These are phyloP conservation scores for Pristis pectinata DNA, from an alignment of 2,797 vertebrate species.

Conservation along the genomic window DNA sequence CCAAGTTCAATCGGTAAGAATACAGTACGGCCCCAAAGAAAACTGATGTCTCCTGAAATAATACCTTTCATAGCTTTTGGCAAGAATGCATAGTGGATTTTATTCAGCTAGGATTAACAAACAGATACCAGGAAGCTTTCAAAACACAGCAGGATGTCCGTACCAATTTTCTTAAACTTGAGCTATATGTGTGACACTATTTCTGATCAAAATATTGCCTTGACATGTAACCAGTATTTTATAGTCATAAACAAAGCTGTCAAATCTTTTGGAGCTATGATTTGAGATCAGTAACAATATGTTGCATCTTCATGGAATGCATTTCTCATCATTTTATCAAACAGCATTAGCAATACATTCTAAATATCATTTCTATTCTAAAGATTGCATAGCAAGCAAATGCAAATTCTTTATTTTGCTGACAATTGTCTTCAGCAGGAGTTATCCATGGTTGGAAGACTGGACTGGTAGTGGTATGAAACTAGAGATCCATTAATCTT, in stretches of 20 bases:
- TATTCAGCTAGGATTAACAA: slow-evolving; percentile 55
- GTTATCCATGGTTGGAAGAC: too few species aligned
- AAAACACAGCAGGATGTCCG: neutral
- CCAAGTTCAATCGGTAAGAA: neutral
- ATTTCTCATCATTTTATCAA: neutral
- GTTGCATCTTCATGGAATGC: neutral
- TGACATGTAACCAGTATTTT: neutral
- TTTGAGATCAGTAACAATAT: neutral
- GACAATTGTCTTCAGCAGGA: too few species aligned
- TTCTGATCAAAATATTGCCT: neutral
- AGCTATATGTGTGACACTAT: neutral
- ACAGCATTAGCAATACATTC: neutral
- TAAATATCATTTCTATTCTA: neutral
- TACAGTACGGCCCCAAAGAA: neutral
- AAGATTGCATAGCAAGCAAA: neutral
- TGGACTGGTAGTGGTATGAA: too few species aligned
- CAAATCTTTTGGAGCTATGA: neutral
- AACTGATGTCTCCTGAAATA: slow-evolving; percentile 38
- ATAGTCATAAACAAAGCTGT: neutral
- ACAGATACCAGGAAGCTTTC: slow-evolving; percentile 46
- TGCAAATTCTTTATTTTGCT: neutral
- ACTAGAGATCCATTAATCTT: too few species aligned
- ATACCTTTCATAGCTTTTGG: slow-evolving; percentile 51
- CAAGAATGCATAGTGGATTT: slow-evolving; percentile 46
- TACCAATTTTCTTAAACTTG: neutral